Percentiles rank a stretch among this genome's conserved stretches.
Evolutionary conservation across 2,888 invertebrate genomes (phyloP).

Genomic region (Girardia tigrina): DNA sequence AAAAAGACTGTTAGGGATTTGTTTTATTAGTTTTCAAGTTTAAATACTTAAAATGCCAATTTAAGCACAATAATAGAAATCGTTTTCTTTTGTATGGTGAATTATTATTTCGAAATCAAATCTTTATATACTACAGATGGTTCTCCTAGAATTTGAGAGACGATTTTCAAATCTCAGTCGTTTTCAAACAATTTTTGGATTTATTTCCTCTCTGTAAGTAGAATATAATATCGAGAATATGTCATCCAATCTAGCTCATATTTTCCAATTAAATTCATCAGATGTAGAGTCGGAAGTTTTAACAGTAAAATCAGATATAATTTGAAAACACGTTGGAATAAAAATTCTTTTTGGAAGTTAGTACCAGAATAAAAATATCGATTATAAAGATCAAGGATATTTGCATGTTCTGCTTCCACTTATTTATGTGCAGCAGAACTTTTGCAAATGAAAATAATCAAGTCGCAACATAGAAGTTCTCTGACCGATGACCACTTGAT

Average conservation of each 20-base stretch:
- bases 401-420: background rate
- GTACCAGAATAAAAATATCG: background rate
- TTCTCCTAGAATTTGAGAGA: background rate
- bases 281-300: too few relatives aligned
- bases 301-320: background rate
- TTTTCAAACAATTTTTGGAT: background rate
- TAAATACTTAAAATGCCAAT: too few relatives aligned
- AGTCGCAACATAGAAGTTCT: background rate
- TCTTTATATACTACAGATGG: too few relatives aligned
- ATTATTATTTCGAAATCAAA: too few relatives aligned
- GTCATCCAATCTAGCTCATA: constrained; percentile 16
- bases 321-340: background rate
- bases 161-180: background rate
- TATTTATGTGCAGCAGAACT: background rate
- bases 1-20: too few relatives aligned
- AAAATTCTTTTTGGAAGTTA: background rate
- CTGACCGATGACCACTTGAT: background rate
- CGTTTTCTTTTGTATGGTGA: too few relatives aligned
- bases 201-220: background rate
- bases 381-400: background rate
- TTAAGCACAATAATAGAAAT: too few relatives aligned
- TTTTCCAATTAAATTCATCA: background rate
- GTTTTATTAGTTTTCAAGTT: too few relatives aligned
- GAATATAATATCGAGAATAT: constrained; percentile 8
- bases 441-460: background rate